Percentiles rank a stretch among this genome's conserved stretches.
Conservation (phyloP, 2,113 vertebrate species). For the Nesoenas mayeri region DNA sequence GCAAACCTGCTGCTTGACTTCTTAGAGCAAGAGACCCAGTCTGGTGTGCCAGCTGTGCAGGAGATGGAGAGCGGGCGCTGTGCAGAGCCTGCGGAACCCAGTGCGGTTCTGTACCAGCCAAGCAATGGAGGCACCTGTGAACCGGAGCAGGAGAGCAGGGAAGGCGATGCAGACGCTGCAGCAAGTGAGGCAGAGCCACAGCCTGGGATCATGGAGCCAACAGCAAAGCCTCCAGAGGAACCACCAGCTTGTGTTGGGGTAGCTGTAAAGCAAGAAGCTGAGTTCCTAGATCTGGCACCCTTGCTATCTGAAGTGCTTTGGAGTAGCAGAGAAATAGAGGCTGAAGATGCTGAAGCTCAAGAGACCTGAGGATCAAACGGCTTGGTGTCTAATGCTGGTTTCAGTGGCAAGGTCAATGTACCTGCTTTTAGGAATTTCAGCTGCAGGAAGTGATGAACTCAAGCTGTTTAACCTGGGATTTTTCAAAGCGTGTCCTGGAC, state of each 20-base stretch:
- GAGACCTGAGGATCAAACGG: background rate
- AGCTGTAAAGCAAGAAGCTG: background rate
- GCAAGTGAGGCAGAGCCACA: background rate
- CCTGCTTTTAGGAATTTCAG: background rate
- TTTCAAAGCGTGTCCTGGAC: background rate
- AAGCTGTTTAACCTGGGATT: background rate
- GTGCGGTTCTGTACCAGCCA: rapidly evolving
- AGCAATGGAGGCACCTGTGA: background rate
- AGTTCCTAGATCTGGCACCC: background rate
- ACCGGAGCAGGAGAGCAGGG: background rate
- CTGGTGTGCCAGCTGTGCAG: rapidly evolving
- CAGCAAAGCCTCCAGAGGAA: background rate
- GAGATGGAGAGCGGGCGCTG: rapidly evolving
- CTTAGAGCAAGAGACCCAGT: background rate
- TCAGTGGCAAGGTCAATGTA: background rate
- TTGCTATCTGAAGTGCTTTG: background rate
- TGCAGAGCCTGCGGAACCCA: background rate
- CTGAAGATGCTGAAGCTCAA: background rate
- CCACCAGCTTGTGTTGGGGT: background rate
- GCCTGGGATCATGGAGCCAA: background rate
- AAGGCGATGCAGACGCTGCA: background rate
- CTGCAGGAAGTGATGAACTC: background rate
- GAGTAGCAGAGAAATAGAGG: background rate
- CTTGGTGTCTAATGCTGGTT: rapidly evolving
- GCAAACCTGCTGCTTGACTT: background rate